Conservation (phyloP, 2,113 vertebrate species). For the Hydrolagus affinis region DNA sequence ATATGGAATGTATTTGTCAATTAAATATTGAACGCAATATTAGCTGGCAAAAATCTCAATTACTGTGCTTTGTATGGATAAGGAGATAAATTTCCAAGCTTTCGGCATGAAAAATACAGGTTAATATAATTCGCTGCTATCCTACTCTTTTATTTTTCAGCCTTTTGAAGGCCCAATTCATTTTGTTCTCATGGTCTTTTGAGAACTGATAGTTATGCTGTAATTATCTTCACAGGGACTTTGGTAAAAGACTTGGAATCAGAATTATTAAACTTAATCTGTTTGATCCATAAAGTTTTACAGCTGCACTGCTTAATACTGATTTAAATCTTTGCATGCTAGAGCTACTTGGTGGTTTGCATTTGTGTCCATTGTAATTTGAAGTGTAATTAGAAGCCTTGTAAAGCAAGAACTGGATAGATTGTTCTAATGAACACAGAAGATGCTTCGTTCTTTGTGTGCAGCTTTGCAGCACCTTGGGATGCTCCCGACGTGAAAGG, state of each 20-base stretch:
- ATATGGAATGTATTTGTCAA: not conserved
- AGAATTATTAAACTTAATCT: slow-evolving; percentile 46
- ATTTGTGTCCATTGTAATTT: not conserved
- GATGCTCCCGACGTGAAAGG: too few species aligned
- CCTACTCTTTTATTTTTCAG: slow-evolving; percentile 40
- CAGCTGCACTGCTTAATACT: slow-evolving; percentile 38
- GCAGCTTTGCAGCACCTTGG: too few species aligned
- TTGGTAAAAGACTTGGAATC: slow-evolving; percentile 45
- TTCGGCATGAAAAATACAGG: slow-evolving; percentile 40
- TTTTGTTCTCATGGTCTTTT: slow-evolving; percentile 42
- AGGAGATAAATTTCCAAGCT: slow-evolving; percentile 42
- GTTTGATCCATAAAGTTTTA: slow-evolving; percentile 45
- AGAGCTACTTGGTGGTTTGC: slow-evolving; percentile 2
- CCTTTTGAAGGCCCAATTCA: slow-evolving; percentile 43
- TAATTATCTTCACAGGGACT: slow-evolving; percentile 49
- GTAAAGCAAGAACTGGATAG: not conserved
- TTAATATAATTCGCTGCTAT: slow-evolving; percentile 36
- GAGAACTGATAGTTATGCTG: slow-evolving; percentile 42
- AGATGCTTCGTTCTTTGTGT: not conserved
- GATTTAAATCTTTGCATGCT: slow-evolving; percentile 37
- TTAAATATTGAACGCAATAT: not conserved
- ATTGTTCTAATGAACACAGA: not conserved
- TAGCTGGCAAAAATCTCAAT: slow-evolving; percentile 38
- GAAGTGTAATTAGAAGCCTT: not conserved
- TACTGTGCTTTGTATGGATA: slow-evolving; percentile 44